These are phyloP conservation scores for Auanema sp. DNA, from an alignment of 2,888 invertebrate species.

Conservation along the genomic window DNA sequence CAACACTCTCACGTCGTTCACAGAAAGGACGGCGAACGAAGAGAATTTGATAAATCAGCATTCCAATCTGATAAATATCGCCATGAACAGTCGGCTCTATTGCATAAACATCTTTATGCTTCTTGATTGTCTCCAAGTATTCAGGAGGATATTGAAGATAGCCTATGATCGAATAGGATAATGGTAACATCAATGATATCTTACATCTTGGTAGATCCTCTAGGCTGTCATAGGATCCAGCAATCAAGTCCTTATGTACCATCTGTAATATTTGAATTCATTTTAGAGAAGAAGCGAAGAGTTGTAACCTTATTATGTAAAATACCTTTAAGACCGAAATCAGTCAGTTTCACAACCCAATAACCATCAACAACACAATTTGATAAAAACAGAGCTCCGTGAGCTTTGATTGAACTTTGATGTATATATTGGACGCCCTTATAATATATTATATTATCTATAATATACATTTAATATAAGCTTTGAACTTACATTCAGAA, in stretches of 20 bases:
- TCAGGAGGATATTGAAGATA: constrained; percentile 44
- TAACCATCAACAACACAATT: constrained; percentile 50
- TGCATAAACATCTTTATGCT: constrained; percentile 18
- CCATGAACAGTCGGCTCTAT: constrained; percentile 7
- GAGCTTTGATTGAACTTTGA: constrained; percentile 33
- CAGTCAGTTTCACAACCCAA: constrained; percentile 49
- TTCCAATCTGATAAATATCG: constrained; percentile 46
- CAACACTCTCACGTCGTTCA: constrained; percentile 27
- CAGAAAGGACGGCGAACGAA: constrained; percentile 39
- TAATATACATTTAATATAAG: not conserved
- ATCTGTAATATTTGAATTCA: no score
- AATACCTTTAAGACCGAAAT: constrained; percentile 37
- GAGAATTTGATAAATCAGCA: constrained; percentile 45
- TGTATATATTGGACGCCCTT: constrained; percentile 47
- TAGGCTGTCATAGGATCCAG: no score
- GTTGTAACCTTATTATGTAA: constrained; percentile 8
- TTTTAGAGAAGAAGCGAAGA: no score
- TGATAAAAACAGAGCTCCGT: constrained; percentile 41
- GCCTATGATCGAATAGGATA: no score
- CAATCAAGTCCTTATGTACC: no score
- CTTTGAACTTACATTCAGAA: constrained; percentile 30
- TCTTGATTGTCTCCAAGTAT: constrained; percentile 21
- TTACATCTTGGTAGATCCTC: not conserved
- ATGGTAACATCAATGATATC: no score
- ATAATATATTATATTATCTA: constrained; percentile 1